These are phyloP conservation scores for Anoplolepis gracilipes DNA, from an alignment of 1,140 invertebrate genomes.

Conservation along the genomic window DNA sequence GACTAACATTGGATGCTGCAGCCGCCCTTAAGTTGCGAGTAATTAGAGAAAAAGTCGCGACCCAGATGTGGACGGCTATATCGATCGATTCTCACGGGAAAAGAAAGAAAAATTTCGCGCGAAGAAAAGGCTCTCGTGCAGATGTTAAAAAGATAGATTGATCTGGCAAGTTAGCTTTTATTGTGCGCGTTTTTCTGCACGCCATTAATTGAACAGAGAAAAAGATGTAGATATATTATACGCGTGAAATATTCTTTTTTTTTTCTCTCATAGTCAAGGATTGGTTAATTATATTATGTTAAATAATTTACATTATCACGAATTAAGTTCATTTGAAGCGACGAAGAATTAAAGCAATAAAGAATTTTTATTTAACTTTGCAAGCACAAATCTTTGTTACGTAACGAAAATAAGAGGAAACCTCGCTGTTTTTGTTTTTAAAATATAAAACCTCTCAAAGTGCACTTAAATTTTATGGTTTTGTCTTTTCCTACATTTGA, in stretches of 20 bases:
- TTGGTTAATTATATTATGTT: slow-evolving; percentile 13
- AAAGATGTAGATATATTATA: slow-evolving; percentile 37
- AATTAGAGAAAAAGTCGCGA: slow-evolving; percentile 75
- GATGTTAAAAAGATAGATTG: slow-evolving; percentile 67
- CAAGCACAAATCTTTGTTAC: background rate
- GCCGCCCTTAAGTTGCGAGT: slow-evolving; percentile 62
- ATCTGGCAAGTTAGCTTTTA: slow-evolving; percentile 25
- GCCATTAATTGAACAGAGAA: slow-evolving; percentile 47
- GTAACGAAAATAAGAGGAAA: background rate
- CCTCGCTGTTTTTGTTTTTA: background rate
- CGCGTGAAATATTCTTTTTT: background rate
- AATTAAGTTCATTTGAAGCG: background rate
- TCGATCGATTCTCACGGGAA: slow-evolving; percentile 69
- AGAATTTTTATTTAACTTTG: background rate
- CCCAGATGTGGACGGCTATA: slow-evolving; percentile 67
- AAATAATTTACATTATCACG: slow-evolving; percentile 23
- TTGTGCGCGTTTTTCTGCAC: slow-evolving; percentile 4
- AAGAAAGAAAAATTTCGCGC: slow-evolving; percentile 58
- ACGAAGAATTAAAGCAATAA: background rate
- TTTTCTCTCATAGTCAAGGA: background rate
- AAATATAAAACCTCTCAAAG: background rate
- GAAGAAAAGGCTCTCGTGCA: slow-evolving; percentile 44
- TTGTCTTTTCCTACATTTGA: background rate
- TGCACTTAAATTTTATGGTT: background rate
- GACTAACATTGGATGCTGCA: slow-evolving; percentile 36